Evolutionary conservation across 2,888 invertebrate species (phyloP), one percentile per base, ranked within the genome.

Genomic region (Acrobasis consociella): DNA sequence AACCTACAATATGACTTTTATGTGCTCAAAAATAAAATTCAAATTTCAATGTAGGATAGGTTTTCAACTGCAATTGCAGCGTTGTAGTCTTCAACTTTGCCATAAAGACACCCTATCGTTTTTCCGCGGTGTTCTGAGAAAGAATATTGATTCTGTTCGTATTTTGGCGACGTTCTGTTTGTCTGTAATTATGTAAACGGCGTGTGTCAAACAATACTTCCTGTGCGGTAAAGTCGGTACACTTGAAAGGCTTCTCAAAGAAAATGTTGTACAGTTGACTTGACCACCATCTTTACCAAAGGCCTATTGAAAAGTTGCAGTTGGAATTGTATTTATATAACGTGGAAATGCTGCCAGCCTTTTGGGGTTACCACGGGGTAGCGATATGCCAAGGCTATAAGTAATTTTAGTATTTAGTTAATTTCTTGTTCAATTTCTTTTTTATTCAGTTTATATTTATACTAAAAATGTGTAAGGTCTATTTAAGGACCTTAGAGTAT

Each of bases 91-190:
- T 71, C 76, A 74, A 73, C 72, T 76, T 76, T 76, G 74, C 76
- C 81, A 73, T 86, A 83, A 84, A 81, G 80, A 80, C 83, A 78
- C 82, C 85, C 83, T 89, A 85, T 87, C 86, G 83, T 80, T 87
- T 88, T 89, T 89, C 85, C 88, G 78, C 77, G 68, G 75, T 70
- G 79, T 89, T 87, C 89, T 74, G 66, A 80, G 89, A 89, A 89
- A 67, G 69, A 62, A 66, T 73, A 77, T 77, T 76, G 81, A 81
- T 82, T 83, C 75, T 80, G 77, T 82, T 75, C 73, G 72, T 66
- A 67, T 81, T 83, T 87, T 81, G 83, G 81, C 77, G 78, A 78
- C 75, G 72, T 73, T 74, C 77, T 81, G 77, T 80, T 77, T 76
- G 78, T 74, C 71, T 75, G 77, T 77, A 67, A 80, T 74, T 75